Evolutionary conservation across 2,888 invertebrate genomes (phyloP).

Genomic region (Lysandra coridon): DNA sequence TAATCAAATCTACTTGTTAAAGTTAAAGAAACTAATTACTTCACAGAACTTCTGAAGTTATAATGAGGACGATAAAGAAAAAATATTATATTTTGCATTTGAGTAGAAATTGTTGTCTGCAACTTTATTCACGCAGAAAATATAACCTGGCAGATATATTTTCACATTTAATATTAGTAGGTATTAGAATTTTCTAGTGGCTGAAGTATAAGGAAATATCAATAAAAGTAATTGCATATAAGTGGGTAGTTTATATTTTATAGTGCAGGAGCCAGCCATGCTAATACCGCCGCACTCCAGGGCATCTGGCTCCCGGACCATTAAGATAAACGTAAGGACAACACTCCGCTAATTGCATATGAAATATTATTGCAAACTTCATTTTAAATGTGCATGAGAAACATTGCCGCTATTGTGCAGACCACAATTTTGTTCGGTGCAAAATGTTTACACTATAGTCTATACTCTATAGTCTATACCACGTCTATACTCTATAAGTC

Average conservation of each 20-base stretch:
- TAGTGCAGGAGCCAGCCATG: background rate
- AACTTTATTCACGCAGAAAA: too few species aligned
- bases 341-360: constrained; percentile 12
- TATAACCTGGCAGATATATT: background rate
- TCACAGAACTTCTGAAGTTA: too few species aligned
- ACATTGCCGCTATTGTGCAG: background rate
- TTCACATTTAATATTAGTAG: background rate
- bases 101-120: too few species aligned
- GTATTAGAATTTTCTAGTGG: too few species aligned
- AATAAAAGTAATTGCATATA: background rate
- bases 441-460: background rate
- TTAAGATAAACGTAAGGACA: constrained; percentile 17
- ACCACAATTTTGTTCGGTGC: background rate
- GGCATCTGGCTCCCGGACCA: constrained; percentile 11
- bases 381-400: background rate
- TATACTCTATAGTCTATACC: too few species aligned
- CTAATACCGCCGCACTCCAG: background rate
- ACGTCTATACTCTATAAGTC: too few species aligned
- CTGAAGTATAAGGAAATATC: background rate
- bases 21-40: too few species aligned
- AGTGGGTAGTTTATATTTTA: background rate
- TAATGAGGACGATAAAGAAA: too few species aligned
- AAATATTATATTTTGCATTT: too few species aligned
- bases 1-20: too few species aligned
- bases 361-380: constrained; percentile 7